phyloP scores from a whole-genome alignment of 2,797 vertebrate species.

The Oceanodroma leucorhoa region DNA sequence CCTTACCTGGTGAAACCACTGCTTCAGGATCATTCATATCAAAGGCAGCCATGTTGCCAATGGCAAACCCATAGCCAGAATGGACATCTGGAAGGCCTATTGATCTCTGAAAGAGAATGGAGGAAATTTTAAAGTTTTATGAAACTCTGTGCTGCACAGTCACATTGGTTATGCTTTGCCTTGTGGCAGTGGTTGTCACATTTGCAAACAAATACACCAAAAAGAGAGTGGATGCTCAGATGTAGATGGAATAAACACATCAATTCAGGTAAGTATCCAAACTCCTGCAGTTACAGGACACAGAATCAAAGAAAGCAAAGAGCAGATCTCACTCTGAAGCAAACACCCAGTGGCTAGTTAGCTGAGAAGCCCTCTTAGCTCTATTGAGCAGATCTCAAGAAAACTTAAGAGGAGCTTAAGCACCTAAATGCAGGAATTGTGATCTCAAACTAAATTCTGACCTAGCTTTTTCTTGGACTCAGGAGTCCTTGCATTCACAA shows the following conservation, averaged over 20 bases:
- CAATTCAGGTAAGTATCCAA: background rate
- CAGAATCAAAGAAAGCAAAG: background rate
- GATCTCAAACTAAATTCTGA: background rate
- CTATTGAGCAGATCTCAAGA: background rate
- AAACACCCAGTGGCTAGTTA: background rate
- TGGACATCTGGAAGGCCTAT: conserved; percentile 96
- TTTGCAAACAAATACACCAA: background rate
- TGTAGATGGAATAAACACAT: background rate
- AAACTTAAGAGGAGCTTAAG: background rate
- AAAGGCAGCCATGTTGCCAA: conserved; percentile 98
- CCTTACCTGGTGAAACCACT: conserved; percentile 93
- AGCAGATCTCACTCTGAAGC: background rate
- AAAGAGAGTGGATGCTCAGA: background rate
- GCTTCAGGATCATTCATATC: conserved; percentile 90
- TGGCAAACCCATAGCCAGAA: conserved; percentile 97
- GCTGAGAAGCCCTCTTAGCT: background rate
- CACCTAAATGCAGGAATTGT: background rate
- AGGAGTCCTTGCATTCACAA: background rate
- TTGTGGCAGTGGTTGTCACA: background rate
- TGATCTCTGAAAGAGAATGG: conserved; percentile 80
- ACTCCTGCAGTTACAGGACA: background rate
- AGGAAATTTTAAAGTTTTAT: background rate
- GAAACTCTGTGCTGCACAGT: background rate
- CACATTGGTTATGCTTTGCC: background rate
- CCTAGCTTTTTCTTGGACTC: background rate